Conservation (phyloP, 2,797 vertebrate species). For the Acomys russatus region DNA sequence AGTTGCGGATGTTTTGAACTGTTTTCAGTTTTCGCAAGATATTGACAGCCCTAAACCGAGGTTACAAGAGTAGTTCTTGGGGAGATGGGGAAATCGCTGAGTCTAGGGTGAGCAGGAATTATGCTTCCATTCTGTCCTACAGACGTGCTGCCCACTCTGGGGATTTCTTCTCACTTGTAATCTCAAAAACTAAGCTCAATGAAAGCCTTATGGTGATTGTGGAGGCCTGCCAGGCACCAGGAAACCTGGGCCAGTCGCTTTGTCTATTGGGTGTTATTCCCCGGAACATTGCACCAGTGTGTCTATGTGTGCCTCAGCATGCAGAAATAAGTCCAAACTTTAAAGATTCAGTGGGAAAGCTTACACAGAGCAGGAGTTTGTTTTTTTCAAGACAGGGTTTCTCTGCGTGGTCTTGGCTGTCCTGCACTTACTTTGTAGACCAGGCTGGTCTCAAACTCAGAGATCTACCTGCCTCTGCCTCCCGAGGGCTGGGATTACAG, state of each 20-base stretch:
- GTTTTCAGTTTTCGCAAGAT: slow-evolving; percentile 32
- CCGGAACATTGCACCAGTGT: rapidly evolving
- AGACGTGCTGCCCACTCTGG: slow-evolving; percentile 44
- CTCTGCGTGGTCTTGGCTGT: no score
- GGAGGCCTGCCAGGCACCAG: slow-evolving; percentile 9
- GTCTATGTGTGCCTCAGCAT: rapidly evolving
- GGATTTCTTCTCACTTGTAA: slow-evolving; percentile 71
- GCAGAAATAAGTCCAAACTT: background rate
- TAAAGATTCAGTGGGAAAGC: background rate
- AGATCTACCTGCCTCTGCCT: no score
- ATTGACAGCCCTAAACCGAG: slow-evolving; percentile 62
- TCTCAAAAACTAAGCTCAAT: slow-evolving; percentile 3
- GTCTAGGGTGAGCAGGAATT: slow-evolving; percentile 26
- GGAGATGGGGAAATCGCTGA: slow-evolving; percentile 44
- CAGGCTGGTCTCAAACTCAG: no score
- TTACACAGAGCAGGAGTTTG: background rate
- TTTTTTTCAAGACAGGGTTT: no score
- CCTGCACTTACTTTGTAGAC: no score
- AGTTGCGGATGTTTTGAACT: slow-evolving; percentile 56
- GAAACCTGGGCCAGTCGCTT: slow-evolving; percentile 31
- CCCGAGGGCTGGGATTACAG: no score
- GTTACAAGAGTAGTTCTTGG: slow-evolving; percentile 51
- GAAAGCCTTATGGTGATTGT: slow-evolving; percentile 53
- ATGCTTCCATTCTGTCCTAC: slow-evolving; percentile 47
- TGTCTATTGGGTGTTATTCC: slow-evolving; percentile 9